phyloP scores from a whole-genome alignment of 2,113 vertebrate genomes.

The Hippopotamus amphibius region DNA sequence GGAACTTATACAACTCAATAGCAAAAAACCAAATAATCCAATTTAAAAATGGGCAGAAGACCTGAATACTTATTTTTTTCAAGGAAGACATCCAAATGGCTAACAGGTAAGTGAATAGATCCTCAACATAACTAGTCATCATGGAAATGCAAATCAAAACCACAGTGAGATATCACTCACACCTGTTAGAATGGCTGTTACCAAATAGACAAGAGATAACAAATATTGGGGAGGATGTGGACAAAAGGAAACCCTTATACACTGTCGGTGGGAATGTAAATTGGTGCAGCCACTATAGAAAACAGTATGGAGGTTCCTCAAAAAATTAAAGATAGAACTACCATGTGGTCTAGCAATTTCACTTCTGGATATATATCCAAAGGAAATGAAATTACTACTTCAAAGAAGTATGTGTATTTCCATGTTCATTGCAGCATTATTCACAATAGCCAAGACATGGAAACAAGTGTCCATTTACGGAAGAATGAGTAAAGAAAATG shows the following conservation, averaged over 20 bases:
- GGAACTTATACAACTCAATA: neutral
- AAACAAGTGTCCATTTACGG: neutral
- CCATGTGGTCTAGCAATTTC: neutral
- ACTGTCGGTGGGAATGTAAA: neutral
- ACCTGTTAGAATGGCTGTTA: neutral
- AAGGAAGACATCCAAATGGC: neutral
- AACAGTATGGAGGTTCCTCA: neutral
- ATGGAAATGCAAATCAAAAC: neutral
- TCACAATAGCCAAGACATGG: neutral
- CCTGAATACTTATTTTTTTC: neutral
- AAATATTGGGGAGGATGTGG: neutral
- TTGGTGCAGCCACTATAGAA: neutral
- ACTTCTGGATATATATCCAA: neutral
- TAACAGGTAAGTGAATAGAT: neutral
- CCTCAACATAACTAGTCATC: neutral
- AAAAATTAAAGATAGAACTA: neutral
- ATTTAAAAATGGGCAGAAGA: neutral
- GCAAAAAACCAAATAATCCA: neutral
- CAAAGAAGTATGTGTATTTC: neutral
- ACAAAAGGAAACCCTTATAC: neutral
- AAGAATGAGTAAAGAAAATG: neutral
- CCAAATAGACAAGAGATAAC: neutral
- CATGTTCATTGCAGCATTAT: neutral
- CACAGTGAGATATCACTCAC: neutral
- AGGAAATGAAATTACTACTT: neutral